These are phyloP conservation scores for Lypha dubia DNA, from an alignment of 2,888 invertebrate species.

Conservation along the genomic window DNA sequence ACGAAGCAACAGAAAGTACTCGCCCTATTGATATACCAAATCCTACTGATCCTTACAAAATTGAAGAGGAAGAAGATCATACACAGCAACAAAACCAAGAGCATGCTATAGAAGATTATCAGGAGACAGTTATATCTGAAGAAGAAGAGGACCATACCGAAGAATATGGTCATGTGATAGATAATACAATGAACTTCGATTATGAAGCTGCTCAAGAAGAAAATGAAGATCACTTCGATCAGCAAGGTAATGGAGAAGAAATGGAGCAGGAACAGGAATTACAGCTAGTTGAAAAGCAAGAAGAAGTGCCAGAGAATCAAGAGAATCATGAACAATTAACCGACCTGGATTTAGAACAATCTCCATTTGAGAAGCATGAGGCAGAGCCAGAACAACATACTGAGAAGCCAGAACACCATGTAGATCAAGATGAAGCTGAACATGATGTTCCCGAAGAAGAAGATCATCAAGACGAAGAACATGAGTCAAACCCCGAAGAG, in stretches of 20 bases:
- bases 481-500: constrained; percentile 46
- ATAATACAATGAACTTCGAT: constrained; percentile 81
- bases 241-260: constrained; percentile 15
- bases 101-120: not conserved
- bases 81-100: constrained; percentile 23
- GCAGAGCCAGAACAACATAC: constrained; percentile 15
- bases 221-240: constrained; percentile 38
- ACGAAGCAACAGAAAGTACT: constrained; percentile 67
- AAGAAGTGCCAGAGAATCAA: not conserved
- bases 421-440: not conserved
- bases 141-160: constrained; percentile 30
- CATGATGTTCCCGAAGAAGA: not conserved
- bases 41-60: constrained; percentile 79
- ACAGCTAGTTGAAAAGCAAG: not conserved
- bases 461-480: constrained; percentile 14
- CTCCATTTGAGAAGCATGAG: not conserved
- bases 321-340: not conserved
- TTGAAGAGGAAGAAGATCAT: constrained; percentile 79
- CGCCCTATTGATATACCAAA: constrained; percentile 60
- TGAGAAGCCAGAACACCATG: constrained; percentile 21
- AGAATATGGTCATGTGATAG: constrained; percentile 63
- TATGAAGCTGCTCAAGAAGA: constrained; percentile 76
- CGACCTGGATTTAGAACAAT: not conserved
- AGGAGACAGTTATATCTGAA: constrained; percentile 11
- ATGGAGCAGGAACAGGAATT: not conserved